Base-by-base conservation (phyloP, 1,140 invertebrate species). In the Aphis craccivora region DNA sequence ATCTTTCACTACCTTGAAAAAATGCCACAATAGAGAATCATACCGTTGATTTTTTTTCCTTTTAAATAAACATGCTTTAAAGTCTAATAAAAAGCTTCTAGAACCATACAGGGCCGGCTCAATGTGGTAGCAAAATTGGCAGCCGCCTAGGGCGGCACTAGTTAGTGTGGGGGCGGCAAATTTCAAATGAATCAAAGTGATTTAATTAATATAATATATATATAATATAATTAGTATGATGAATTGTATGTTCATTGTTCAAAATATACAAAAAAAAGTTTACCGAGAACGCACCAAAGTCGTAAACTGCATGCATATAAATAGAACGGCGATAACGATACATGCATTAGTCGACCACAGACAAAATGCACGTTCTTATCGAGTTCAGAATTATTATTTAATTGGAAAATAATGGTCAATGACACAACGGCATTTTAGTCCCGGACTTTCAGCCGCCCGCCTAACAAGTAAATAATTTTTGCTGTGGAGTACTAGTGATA, bases 361-460 rank as follows among this genome's bases (percentile, higher is more conserved):
- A 84, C 2, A n/a, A 37, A 84, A 43, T 83, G 22, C 37, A 83
- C 81, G 37, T 84, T 84, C 81, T 84, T 84, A 84, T 84, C 81
- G 81, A 84, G 22, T 43, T 84, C 11, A 84, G 6, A 84, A 84
- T 84, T 84, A 84, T 84, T 84, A 84, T 84, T 37, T 84, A 84
- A 8, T 84, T 84, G 37, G 20, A 84, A 84, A 84, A 40, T 8
- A 84, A 43, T 8, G 22, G 81, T 40, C 22, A 84, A 84, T 84
- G 81, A 84, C 81, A 84, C 81, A 84, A 84, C 76, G 76, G 76
- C n/a, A 81, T n/a, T 81, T 84, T 43, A 84, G 81, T 84, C 81
- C 81, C 81, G 37, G 1, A 84, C 37, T 84, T 84, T 84, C 22
- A 84, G 37, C 81, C 7, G 35, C 81, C 81, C 35, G 35, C 22